A percentile compares a stretch with the other conserved stretches of the same genome.
phyloP scores from a whole-genome alignment of 2,888 invertebrate species.

The Myathropa florea region DNA sequence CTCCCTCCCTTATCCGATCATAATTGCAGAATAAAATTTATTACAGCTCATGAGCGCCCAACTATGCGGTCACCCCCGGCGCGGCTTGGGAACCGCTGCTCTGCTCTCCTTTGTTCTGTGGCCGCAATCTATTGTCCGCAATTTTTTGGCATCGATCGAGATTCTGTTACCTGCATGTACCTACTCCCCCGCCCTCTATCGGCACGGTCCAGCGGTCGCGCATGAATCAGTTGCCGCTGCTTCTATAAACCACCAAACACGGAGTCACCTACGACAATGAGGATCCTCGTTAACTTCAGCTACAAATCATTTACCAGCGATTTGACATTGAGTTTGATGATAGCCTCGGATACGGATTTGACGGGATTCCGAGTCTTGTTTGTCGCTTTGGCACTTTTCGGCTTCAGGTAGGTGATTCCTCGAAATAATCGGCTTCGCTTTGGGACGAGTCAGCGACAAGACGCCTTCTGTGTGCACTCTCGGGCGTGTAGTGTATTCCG shows the following conservation, averaged over 20 bases:
- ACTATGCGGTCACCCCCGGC: constrained; percentile 41
- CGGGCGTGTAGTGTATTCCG: constrained; percentile 15
- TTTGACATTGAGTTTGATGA: constrained; percentile 56
- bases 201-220: constrained; percentile 35
- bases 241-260: background rate
- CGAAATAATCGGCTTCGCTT: constrained; percentile 52
- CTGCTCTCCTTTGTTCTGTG: background rate
- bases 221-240: constrained; percentile 9
- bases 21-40: constrained; percentile 49
- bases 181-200: background rate
- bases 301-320: constrained; percentile 58
- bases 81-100: background rate
- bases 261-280: constrained; percentile 33
- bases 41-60: constrained; percentile 45
- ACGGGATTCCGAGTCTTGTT: constrained; percentile 36
- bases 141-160: constrained; percentile 16
- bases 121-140: constrained; percentile 22
- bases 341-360: constrained; percentile 14
- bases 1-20: background rate
- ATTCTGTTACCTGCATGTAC: constrained; percentile 36
- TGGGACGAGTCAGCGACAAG: background rate
- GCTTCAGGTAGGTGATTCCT: constrained; percentile 64
- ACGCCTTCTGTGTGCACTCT: constrained; percentile 41
- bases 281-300: constrained; percentile 38
- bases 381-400: constrained; percentile 36